Conservation (phyloP, 2,113 vertebrate genomes). For the Burhinus bistriatus region DNA sequence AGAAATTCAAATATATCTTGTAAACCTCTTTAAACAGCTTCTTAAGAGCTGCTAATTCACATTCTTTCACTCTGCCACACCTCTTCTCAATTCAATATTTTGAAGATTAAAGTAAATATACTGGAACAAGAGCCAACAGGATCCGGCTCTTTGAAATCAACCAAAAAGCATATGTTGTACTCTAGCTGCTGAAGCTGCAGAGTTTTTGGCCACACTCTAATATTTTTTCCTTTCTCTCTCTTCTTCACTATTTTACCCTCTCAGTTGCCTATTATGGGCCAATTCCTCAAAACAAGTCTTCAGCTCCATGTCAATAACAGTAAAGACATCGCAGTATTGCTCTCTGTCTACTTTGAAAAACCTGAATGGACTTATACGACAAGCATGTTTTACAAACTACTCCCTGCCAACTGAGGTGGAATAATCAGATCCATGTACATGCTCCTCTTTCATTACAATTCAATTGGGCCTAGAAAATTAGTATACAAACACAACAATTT, state of each 20-base stretch:
- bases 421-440: neutral
- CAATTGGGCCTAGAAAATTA: neutral
- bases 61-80: slow-evolving; percentile 5
- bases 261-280: neutral
- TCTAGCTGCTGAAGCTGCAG: neutral
- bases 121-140: neutral
- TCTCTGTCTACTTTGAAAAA: neutral
- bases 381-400: neutral
- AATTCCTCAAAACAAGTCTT: neutral
- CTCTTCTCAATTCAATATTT: neutral
- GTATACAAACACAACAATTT: neutral
- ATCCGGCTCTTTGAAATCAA: neutral
- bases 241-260: neutral
- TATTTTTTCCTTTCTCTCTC: neutral
- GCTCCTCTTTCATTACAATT: neutral
- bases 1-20: neutral
- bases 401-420: neutral
- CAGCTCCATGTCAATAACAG: neutral
- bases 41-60: neutral
- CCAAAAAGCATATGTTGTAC: neutral
- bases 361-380: neutral
- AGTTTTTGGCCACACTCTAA: neutral
- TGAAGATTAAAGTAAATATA: slow-evolving; percentile 25
- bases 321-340: neutral
- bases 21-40: neutral